Evolutionary conservation across 2,797 vertebrate species (phyloP), one percentile per base, ranked within the genome.

Genomic region (Podarcis lilfordi): DNA sequence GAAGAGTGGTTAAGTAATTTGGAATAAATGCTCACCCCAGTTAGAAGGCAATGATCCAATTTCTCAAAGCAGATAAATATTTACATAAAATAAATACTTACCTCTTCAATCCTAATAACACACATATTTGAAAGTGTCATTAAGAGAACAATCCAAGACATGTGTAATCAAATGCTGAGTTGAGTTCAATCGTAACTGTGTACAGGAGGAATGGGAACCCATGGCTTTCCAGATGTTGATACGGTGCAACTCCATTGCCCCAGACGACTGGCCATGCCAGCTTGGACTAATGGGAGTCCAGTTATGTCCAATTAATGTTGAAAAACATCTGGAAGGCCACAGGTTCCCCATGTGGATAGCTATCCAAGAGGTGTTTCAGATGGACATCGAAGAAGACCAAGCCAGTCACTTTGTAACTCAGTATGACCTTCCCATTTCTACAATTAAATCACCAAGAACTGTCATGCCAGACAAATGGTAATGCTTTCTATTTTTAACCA

Each of bases 401-500:
- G 29, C 32, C 3, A 25, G 19, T 32, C 50, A 50, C n/a, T 78
- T 78, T n/a, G 37, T 29, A n/a, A 74, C 40, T 78, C 61, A 43
- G 11, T 15, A 45, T 66, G 25, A 78, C 50, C 78, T 87, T 61
- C 35, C n/a, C 10, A 72, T 87, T 81, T 81, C 35, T 72, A 61
- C 78, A 74, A 61, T 87, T 80, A 87, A 87, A 74, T 87, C 85
- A 87, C 27, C 68, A 61, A 61, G 40, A 55, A 35, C 19, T 32
- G 76, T 23, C 23, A 69, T 79, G 85, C 85, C 85, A 86, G 32
- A 81, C n/a, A 87, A 81, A 72, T 25, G 15, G 78, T 80, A 87
- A 80, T 80, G 77, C 69, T 37, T 87, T 25, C 86, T 87, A 87
- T 87, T 87, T 74, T 74, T 81, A 87, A 27, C 25, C 78, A 74